Base-by-base conservation (phyloP, 1,140 invertebrate genomes). In the Drosophila kurseongensis region DNA sequence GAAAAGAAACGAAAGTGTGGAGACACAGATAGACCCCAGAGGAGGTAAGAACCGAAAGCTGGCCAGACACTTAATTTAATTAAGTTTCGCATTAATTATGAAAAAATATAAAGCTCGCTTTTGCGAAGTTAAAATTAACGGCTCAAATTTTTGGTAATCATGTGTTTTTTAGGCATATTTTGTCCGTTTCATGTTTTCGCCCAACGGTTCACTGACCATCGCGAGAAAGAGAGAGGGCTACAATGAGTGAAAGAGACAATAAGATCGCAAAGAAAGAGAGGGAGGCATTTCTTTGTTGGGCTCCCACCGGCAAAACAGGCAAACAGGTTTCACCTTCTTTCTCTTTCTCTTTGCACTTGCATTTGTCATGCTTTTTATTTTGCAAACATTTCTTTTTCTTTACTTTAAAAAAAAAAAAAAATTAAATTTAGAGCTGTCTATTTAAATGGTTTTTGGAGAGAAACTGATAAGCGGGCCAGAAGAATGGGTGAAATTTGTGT, bases 81-180 rank as follows among this genome's bases (percentile, higher is more conserved):
- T 88, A 82, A 86, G 79, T 78, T 82, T 79, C 82, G 75, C 78
- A 82, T 86, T 82, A 82, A 86, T 88, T 88, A 76, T 82, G 51
- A 76, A 60, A 50, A 47, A 50, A 41, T 35, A 48, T 35, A 52
- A 40, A 65, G 51, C 59, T 65, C 62, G 41, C 51, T 63, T 78
- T 66, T 75, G 50, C 66, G 47, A 50, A 71, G 45, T 60, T 66
- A n/a, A 72, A 81, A 60, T 81, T 63, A 74, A 82, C 55, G 58
- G 57, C 52, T 57, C 27, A 52, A 59, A 47, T 42, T 67, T 51
- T 56, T 50, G 55, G 42, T 55, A 47, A 61, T 59, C 57, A 61
- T 79, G 13, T 42, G 56, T 45, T 71, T 23, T 80, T 81, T 65
- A 60, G 78, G 18, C 32, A 85, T 60, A 75, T 80, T 80, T 85